Evolutionary conservation across 2,113 vertebrate genomes (phyloP), one percentile per base, ranked within the genome.

Genomic region (Chionodraco myersi): DNA sequence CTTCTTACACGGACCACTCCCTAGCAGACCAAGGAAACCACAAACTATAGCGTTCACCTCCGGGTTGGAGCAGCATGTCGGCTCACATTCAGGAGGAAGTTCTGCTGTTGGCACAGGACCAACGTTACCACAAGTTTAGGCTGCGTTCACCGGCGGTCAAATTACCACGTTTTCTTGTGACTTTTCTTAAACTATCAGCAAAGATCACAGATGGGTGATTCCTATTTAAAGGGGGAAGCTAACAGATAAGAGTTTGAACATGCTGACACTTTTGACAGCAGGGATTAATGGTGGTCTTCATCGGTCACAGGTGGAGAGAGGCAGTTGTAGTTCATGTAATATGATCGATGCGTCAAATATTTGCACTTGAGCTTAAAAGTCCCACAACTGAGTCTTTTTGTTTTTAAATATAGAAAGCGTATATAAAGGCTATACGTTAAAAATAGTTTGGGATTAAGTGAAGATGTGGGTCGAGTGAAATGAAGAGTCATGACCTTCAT

Each of bases 1-100:
- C 69, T 41, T 78, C 48, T 68, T 47, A 60, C 56, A 80, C 6
- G 60, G 67, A 64, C 90, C 81, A 79, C 91, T 88, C 88, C 85
- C 84, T 83, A 41, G 47, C 18, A 85, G 75, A 88, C 79, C 85
- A 83, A 16, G 13, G 9, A 77, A 81, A 53, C 79, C 87, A 80
- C 87, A 85, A 88, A 77, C 70, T 85, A 52, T n/a, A 81, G 65
- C 1, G 10, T 63, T 83, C 2, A 15, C 41, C 65, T 85, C 52
- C 47, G 67, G 66, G 51, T 54, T 36, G 65, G 11, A 65, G 63
- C 14, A 0, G 59, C 72, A 67, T 64, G 83, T 67, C 80, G 14
- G 83, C 41, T 26, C 74, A 82, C 26, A 77, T 53, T 75, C 60
- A 79, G 0, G 13, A 78, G 83, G 62, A 88, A 80, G 61, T 85